These are phyloP conservation scores for Gymnocephalus cernua DNA, from an alignment of 2,113 vertebrate species.

Conservation along the genomic window DNA sequence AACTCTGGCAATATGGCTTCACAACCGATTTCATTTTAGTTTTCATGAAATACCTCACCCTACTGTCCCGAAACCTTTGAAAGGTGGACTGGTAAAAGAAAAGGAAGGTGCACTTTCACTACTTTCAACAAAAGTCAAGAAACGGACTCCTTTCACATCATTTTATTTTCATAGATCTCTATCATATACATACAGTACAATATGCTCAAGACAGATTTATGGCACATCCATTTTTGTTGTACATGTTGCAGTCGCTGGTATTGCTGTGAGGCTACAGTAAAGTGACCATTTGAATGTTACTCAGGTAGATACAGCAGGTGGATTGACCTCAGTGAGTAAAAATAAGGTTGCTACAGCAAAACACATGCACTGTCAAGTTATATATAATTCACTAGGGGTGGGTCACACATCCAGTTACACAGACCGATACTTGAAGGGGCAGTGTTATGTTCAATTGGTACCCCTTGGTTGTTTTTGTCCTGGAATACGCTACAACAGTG, in stretches of 20 bases:
- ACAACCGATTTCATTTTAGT: not conserved
- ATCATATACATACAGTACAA: conserved; percentile 85
- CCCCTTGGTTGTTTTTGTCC: conserved; percentile 54
- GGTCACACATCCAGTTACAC: conserved; percentile 74
- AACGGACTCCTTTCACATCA: conserved; percentile 52
- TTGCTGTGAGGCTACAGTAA: conserved; percentile 80
- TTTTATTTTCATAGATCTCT: conserved; percentile 81
- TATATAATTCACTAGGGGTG: conserved; percentile 71
- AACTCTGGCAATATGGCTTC: not conserved
- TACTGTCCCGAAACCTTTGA: not conserved
- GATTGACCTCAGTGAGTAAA: conserved; percentile 59
- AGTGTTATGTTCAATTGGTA: conserved; percentile 40
- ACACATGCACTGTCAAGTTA: conserved; percentile 81
- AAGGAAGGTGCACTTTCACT: not conserved
- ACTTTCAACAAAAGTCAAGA: not conserved
- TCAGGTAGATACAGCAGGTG: conserved; percentile 68
- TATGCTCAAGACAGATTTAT: conserved; percentile 81
- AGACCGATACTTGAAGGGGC: conserved; percentile 58
- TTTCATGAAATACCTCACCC: too few species aligned
- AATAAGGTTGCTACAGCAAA: conserved; percentile 76
- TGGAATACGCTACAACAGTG: conserved; percentile 79
- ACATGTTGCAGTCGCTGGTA: conserved; percentile 82
- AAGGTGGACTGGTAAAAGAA: not conserved
- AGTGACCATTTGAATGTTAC: conserved; percentile 71
- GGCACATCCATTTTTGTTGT: conserved; percentile 81